Percentiles rank a stretch among this genome's conserved stretches.
phyloP scores from a whole-genome alignment of 2,888 invertebrate genomes.

The Cryptosula pallasiana region DNA sequence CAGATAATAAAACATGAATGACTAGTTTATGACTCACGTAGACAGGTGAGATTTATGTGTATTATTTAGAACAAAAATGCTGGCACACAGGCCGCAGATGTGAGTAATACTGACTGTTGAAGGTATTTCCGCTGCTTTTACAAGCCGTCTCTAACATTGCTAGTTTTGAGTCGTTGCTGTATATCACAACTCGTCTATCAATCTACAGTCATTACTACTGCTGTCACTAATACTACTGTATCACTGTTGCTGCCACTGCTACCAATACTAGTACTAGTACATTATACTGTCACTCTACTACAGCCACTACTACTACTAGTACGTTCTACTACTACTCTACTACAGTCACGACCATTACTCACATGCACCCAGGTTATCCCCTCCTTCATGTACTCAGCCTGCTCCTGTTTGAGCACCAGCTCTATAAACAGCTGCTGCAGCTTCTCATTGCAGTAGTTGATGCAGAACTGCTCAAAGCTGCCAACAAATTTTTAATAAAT shows the following conservation, averaged over 20 bases:
- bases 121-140: too few relatives aligned
- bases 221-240: background rate
- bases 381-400: conserved; percentile 91
- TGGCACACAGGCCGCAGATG: too few relatives aligned
- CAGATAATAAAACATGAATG: too few relatives aligned
- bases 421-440: conserved; percentile 96
- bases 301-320: background rate
- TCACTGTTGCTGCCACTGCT: background rate
- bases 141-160: too few relatives aligned
- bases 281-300: background rate
- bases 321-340: too few relatives aligned
- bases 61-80: too few relatives aligned
- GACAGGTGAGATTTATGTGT: too few relatives aligned
- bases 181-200: too few relatives aligned
- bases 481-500: conserved; percentile 28
- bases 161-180: too few relatives aligned
- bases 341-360: too few relatives aligned
- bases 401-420: conserved; percentile 92
- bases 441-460: conserved; percentile 98
- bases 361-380: conserved; percentile 88
- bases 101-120: too few relatives aligned
- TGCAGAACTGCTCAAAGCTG: conserved; percentile 91
- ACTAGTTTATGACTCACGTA: too few relatives aligned
- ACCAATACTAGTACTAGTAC: background rate
- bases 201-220: background rate